Evolutionary conservation across 1,140 invertebrate genomes (phyloP), one percentile per base, ranked within the genome.

Genomic region (Drosophila bifasciata): DNA sequence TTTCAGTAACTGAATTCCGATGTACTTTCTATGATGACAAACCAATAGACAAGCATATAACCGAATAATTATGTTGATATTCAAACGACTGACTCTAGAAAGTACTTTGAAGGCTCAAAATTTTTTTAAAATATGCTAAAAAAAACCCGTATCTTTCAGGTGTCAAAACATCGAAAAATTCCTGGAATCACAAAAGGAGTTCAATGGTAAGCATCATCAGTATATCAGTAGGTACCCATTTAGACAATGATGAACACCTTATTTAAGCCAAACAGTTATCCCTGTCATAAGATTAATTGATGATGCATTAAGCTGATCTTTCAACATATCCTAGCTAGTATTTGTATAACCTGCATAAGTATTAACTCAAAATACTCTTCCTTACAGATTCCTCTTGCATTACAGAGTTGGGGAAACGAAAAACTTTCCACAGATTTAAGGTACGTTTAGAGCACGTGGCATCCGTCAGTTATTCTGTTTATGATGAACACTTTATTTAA

Each of bases 211-310:
- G 59, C 11, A 50, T 17, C 3, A 41, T 36, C 11, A 36, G 11
- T 16, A 15, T 21, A 15, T 59, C 9, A 3, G 17, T 17, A 28
- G 3, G 6, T 9, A 11, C 25, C 39, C 3, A 5, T 61, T 49
- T 28, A 43, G 21, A 43, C 11, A 16, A n/a, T 80, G 78, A 81
- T 81, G 78, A 81, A 67, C 72, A 81, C 16, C 16, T 64, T 67
- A 32, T 46, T 80, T 66, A 59, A 73, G 64, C 59, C 73, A 77
- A 79, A 80, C 78, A 81, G 79, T 81, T 81, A 81, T 81, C 79
- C 79, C 79, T 81, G 69, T 77, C 79, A 81, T 81, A 81, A 81
- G 8, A 73, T 64, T 72, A 81, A 64, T 81, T 81, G 79, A 81
- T 81, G 79, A 81, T 77, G 16, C 1, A 66, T 28, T 21, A 39